Conservation (phyloP, 2,113 vertebrate genomes). For the Anolis sagrei region DNA sequence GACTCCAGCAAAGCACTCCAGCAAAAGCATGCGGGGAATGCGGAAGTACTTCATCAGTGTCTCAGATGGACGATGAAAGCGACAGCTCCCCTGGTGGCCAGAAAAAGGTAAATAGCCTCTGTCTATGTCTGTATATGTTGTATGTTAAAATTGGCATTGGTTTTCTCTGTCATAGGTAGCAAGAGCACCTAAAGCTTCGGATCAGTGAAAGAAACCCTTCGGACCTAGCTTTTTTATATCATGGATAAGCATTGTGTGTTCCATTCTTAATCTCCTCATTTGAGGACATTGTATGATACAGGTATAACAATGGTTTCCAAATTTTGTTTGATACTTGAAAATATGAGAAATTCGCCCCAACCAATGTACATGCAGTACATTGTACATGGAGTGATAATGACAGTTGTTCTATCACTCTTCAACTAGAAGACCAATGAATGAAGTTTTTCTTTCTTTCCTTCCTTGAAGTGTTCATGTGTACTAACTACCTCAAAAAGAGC, state of each 20-base stretch:
- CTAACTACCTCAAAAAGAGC: neutral
- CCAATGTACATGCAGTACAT: neutral
- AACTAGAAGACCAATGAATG: neutral
- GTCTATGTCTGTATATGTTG: too few relatives aligned
- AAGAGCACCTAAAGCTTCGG: too few relatives aligned
- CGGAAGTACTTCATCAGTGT: too few relatives aligned
- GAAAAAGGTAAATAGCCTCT: too few relatives aligned
- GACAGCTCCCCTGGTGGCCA: too few relatives aligned
- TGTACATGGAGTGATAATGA: neutral
- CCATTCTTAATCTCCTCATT: neutral
- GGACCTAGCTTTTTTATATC: too few relatives aligned
- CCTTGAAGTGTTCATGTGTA: neutral
- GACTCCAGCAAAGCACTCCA: too few relatives aligned
- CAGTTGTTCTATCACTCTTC: neutral
- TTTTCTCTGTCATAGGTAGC: too few relatives aligned
- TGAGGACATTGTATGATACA: neutral
- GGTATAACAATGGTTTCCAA: neutral
- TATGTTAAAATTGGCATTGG: too few relatives aligned
- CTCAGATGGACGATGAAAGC: too few relatives aligned
- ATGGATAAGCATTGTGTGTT: neutral
- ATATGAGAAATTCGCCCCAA: neutral
- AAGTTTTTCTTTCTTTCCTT: neutral
- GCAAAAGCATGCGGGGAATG: too few relatives aligned
- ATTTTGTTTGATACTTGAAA: neutral
- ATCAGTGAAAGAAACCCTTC: too few relatives aligned